Evolutionary conservation across 2,888 invertebrate species (phyloP), one percentile per base, ranked within the genome.

Genomic region (Paralinhomoeus sp.): DNA sequence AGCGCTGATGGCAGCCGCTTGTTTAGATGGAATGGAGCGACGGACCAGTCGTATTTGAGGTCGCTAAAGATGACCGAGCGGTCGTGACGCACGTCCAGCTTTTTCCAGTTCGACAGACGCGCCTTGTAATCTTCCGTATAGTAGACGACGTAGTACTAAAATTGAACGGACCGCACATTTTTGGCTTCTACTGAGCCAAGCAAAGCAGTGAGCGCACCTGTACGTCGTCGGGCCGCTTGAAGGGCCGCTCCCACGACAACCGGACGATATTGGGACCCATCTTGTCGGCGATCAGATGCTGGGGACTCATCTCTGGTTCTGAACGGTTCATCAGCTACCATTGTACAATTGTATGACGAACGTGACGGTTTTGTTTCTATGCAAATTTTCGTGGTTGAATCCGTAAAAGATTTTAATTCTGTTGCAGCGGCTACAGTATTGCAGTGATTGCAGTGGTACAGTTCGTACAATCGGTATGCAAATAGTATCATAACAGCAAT

Each of bases 231-330:
- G 58, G 54, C 31, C 56, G 49, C 45, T 59, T 59, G 44, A 51
- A 58, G 1, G 58, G 58, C 12, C 57, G 55, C 36, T 58, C 58
- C 58, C 58, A 59, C 13, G 53, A 53, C 23, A 58, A 39, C 40
- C 57, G 56, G 5, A 58, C 53, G 2, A 58, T 54, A 40, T 59
- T 58, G 5, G 56, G 54, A 41, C 51, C 54, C 3, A 58, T 37
- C 22, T 54, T 53, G 15, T 49, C 55, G 1, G 55, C 56, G 45
- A 59, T 18, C 43, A 58, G 56, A 46, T 58, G 58, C 40, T 58
- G 58, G 2, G 58, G 58, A 44, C 53, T 53, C 24, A 59, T 46
- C 43, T 59, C 57, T 9, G 58, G 58, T 43, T 59, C 58, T 57
- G 37, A 44, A 50, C 43, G 2, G 13, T 20, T 23, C 20, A 37